A percentile compares a stretch with the other conserved stretches of the same genome.
These are phyloP conservation scores for Chalcosyrphus nemorum DNA, from an alignment of 2,888 invertebrate species.

Conservation along the genomic window DNA sequence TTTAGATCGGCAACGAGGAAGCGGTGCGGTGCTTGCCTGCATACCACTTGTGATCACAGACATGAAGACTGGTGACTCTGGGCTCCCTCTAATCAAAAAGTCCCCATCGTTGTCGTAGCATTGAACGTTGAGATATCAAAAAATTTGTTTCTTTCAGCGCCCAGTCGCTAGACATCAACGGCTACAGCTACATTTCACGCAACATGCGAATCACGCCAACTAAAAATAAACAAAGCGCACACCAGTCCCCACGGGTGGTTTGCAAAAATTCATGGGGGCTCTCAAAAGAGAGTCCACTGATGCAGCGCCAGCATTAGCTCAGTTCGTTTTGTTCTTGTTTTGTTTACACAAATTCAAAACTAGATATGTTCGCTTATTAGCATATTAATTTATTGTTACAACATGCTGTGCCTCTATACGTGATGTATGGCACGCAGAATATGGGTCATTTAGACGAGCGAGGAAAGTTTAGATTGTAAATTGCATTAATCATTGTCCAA, in stretches of 20 bases:
- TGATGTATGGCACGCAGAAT: slow-evolving; percentile 32
- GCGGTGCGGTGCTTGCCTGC: neutral
- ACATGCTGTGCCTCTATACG: slow-evolving; percentile 34
- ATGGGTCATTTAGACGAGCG: slow-evolving; percentile 48
- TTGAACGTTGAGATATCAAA: slow-evolving; percentile 35
- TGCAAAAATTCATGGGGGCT: neutral
- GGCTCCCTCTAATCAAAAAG: slow-evolving; percentile 13
- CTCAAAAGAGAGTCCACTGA: neutral
- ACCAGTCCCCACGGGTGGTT: neutral
- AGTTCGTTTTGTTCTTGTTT: slow-evolving; percentile 20
- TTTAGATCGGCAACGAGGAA: slow-evolving; percentile 37
- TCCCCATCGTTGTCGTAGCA: slow-evolving; percentile 4
- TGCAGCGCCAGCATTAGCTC: slow-evolving; percentile 42
- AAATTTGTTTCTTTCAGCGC: slow-evolving; percentile 47
- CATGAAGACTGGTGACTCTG: neutral
- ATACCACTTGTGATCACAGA: neutral
- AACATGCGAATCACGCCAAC: slow-evolving; percentile 38
- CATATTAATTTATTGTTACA: slow-evolving; percentile 52
- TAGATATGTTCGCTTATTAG: slow-evolving; percentile 33
- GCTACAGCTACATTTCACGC: slow-evolving; percentile 51
- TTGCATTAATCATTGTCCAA: slow-evolving; percentile 44
- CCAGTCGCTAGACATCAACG: slow-evolving; percentile 35
- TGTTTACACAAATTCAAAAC: slow-evolving; percentile 11
- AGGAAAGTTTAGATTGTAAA: slow-evolving; percentile 6
- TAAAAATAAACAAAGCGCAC: slow-evolving; percentile 45